Conservation (phyloP, 2,888 invertebrate species). For the Oligia fasciuncula region DNA sequence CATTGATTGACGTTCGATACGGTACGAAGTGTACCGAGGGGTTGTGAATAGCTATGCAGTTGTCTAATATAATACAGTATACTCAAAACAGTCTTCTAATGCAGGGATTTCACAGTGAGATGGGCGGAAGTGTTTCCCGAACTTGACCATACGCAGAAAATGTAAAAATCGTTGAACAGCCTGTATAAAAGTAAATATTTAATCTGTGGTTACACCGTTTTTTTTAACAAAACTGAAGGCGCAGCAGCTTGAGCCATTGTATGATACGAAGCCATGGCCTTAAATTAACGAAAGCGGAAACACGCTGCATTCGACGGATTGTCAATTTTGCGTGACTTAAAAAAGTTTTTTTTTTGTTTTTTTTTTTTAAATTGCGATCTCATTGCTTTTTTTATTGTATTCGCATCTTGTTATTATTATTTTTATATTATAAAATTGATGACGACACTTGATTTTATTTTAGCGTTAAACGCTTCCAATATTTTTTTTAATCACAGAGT, state of each 20-base stretch:
- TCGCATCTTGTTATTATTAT: constrained; percentile 46
- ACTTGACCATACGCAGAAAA: neutral
- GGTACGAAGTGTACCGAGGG: neutral
- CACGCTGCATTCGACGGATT: constrained; percentile 1
- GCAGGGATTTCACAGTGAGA: neutral
- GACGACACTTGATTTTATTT: constrained; percentile 38
- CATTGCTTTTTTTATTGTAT: constrained; percentile 63
- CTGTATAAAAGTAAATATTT: neutral
- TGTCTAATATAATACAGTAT: neutral
- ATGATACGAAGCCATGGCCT: constrained; percentile 14
- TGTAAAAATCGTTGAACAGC: neutral
- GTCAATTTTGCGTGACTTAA: constrained; percentile 21
- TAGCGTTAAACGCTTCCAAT: constrained; percentile 53
- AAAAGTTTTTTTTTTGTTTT: constrained; percentile 18
- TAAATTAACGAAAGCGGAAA: neutral
- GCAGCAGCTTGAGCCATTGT: neutral
- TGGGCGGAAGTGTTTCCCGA: neutral
- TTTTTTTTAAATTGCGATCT: constrained; percentile 60
- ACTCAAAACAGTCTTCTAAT: neutral
- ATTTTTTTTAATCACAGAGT: constrained; percentile 20
- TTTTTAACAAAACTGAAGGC: neutral
- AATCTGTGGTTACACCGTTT: neutral
- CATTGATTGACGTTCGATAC: neutral
- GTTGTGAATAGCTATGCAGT: neutral
- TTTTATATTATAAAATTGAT: constrained; percentile 32